Percentiles rank a stretch among this genome's conserved stretches.
Evolutionary conservation across 2,888 invertebrate species (phyloP).

Genomic region (Tetragonisca angustula): DNA sequence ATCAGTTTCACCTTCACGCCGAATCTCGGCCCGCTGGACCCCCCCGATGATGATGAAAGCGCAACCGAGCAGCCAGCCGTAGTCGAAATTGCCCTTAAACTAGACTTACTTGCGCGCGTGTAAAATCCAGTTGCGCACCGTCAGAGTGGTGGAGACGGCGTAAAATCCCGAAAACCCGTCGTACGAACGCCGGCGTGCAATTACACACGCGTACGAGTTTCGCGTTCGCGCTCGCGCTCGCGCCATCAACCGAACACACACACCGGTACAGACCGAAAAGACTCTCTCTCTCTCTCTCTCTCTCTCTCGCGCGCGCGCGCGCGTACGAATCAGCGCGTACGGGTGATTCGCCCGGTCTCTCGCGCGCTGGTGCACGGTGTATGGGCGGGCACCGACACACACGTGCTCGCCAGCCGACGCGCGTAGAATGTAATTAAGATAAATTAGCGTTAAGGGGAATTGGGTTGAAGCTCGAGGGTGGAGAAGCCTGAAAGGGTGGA

Average conservation of each 20-base stretch:
- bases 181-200: slow-evolving; percentile 23
- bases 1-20: slow-evolving; percentile 15
- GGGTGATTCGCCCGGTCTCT: slow-evolving; percentile 2
- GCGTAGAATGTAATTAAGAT: slow-evolving; percentile 83
- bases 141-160: background rate
- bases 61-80: slow-evolving; percentile 4
- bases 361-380: slow-evolving; percentile 14
- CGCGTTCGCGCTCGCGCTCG: background rate
- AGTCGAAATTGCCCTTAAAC: slow-evolving; percentile 35
- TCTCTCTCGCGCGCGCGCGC: background rate
- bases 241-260: background rate
- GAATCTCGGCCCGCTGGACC: background rate
- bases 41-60: background rate
- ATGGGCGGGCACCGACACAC: slow-evolving; percentile 35
- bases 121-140: slow-evolving; percentile 25
- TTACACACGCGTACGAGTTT: slow-evolving; percentile 33
- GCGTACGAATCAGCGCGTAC: slow-evolving; percentile 15
- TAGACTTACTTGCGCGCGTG: background rate
- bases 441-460: slow-evolving; percentile 83
- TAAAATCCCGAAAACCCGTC: slow-evolving; percentile 51
- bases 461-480: slow-evolving; percentile 78
- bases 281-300: background rate
- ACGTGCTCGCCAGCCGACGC: slow-evolving; percentile 76
- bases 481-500: slow-evolving; percentile 69
- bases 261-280: background rate